Base-by-base conservation (phyloP, 2,888 invertebrate species). In the Apamea sordens region DNA sequence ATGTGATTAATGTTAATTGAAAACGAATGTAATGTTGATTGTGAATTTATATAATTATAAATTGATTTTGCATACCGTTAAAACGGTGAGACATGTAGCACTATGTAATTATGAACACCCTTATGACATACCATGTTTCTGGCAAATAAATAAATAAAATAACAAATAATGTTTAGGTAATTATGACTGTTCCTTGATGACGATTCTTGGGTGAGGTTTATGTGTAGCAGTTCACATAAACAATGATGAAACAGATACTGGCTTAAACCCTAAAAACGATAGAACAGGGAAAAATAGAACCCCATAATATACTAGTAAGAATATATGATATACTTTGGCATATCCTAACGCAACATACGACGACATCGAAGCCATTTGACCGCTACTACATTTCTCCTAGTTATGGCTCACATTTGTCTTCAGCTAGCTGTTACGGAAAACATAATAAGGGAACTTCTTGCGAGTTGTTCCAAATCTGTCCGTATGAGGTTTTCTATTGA, bases 361-460 rank as follows among this genome's bases (percentile, higher is more conserved):
- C 28, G 47, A 59, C 68, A 56, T 50, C 36, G 63, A 64, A 41
- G 36, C 56, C 47, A 82, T 76, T 69, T 64, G 82, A 76, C 76
- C 76, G 32, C 24, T 47, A n/a, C 56, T 36, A 82, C 36, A 80
- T 82, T 69, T 64, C 13, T 80, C 82, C 82, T n/a, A 41, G 63
- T 80, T 76, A 80, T 82, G 47, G 68, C 63, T 10, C 0, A 63
- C 82, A 82, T 80, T 56, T 21, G 13, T 80, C 63, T 82, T 68
- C 13, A 47, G n/a, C 21, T 50, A 24, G 32, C 53, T 79, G 28
- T 70, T 64, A 53, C 18, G 73, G 53, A 63, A 67, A 74, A 80
- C 36, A 50, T 24, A 32, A 56, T 59, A 13, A 15, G 61, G 13
- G 44, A 28, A 79, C 6, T 36, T 13, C 11, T 47, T 18, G 47